phyloP scores from a whole-genome alignment of 2,888 invertebrate species.

The Chrysolina haemoptera region DNA sequence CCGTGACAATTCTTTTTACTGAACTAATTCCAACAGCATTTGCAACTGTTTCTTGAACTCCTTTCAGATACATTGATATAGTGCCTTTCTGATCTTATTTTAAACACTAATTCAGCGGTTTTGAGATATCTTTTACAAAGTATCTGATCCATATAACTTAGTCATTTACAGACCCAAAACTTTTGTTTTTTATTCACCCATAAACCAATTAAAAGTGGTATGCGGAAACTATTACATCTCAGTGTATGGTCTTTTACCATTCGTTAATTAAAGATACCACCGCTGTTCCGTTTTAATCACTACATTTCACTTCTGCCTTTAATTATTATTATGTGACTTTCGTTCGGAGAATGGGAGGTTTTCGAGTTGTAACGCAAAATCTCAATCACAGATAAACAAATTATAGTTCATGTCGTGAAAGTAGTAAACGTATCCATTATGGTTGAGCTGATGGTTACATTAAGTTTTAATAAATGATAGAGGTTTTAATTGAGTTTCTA shows the following conservation, averaged over 20 bases:
- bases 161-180: not conserved
- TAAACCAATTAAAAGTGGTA: conserved; percentile 13
- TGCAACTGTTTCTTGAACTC: too few relatives aligned
- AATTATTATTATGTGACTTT: conserved; percentile 4
- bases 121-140: not conserved
- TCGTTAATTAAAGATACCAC: conserved; percentile 26
- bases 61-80: too few relatives aligned
- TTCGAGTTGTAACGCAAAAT: conserved; percentile 16
- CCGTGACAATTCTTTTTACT: too few relatives aligned
- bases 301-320: conserved; percentile 10
- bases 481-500: conserved; percentile 20
- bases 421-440: conserved; percentile 8
- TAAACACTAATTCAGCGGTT: too few relatives aligned
- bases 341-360: conserved; percentile 1
- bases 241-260: conserved; percentile 18
- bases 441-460: not conserved
- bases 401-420: conserved; percentile 19
- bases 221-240: conserved; percentile 26
- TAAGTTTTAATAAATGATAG: conserved; percentile 4
- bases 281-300: conserved; percentile 6
- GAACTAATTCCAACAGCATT: too few relatives aligned
- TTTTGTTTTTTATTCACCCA: not conserved
- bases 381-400: conserved; percentile 17
- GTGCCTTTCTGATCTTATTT: too few relatives aligned
- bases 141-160: not conserved